phyloP scores from a whole-genome alignment of 2,113 vertebrate species.

The Tachuris rubrigastra region DNA sequence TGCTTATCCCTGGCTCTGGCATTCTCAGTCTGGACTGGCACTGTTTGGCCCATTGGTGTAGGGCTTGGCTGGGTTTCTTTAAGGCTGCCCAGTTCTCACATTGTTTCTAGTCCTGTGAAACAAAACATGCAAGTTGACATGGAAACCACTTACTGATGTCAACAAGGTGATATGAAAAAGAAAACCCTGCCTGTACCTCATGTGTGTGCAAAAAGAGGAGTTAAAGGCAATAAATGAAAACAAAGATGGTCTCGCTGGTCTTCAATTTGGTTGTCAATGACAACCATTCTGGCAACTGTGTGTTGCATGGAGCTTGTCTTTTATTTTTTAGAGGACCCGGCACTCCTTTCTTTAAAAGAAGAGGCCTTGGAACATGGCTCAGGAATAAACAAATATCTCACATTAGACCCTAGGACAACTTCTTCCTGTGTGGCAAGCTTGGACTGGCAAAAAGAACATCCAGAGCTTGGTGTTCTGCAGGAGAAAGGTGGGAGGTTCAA shows the following conservation, averaged over 20 bases:
- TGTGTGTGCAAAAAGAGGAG: neutral
- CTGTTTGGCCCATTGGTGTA: rapidly evolving
- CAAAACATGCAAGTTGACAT: neutral
- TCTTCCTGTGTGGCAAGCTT: neutral
- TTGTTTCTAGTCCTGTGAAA: neutral
- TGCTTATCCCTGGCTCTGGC: neutral
- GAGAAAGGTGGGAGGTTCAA: neutral
- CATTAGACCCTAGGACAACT: neutral
- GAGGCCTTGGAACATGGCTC: neutral
- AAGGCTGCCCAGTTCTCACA: neutral
- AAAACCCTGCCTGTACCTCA: neutral
- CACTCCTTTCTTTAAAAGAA: neutral
- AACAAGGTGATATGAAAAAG: neutral
- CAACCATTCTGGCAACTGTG: neutral
- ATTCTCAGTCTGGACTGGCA: neutral
- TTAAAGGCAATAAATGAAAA: neutral
- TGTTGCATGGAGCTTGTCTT: neutral
- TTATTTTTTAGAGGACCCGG: neutral
- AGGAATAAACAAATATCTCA: neutral
- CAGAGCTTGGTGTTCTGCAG: neutral
- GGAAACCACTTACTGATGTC: neutral
- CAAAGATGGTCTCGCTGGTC: neutral
- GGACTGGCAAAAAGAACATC: neutral
- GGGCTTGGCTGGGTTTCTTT: neutral
- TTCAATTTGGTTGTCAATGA: neutral